A percentile compares a stretch with the other conserved stretches of the same genome.
These are phyloP conservation scores for Dasypogon diadema DNA, from an alignment of 2,888 invertebrate genomes.

Conservation along the genomic window DNA sequence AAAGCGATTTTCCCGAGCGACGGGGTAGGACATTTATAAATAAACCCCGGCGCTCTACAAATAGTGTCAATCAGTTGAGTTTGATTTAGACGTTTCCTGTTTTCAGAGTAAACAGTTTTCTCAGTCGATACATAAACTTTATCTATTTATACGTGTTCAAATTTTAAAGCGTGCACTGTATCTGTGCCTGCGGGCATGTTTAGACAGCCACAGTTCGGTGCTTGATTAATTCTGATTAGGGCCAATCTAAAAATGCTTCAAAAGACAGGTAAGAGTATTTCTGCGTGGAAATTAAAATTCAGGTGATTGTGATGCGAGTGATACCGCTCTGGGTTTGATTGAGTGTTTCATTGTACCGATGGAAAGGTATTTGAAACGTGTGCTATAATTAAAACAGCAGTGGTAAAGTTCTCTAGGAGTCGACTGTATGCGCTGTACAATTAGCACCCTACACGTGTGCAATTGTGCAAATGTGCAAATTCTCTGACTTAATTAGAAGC, in stretches of 20 bases:
- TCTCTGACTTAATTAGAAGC: too few relatives aligned
- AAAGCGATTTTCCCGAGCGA: background rate
- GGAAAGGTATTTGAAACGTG: too few relatives aligned
- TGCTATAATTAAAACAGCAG: too few relatives aligned
- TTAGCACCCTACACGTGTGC: too few relatives aligned
- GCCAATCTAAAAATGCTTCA: background rate
- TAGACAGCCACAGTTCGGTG: background rate
- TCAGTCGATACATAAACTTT: background rate
- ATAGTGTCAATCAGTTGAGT: conserved; percentile 10
- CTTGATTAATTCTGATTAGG: background rate
- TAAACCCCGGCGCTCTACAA: background rate
- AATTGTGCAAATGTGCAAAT: too few relatives aligned
- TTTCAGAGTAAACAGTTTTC: background rate
- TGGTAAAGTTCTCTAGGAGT: too few relatives aligned
- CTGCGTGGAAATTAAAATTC: too few relatives aligned
- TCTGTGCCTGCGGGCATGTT: background rate
- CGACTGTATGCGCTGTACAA: too few relatives aligned
- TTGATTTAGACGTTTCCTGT: conserved; percentile 16
- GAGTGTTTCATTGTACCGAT: too few relatives aligned
- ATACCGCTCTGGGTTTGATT: too few relatives aligned
- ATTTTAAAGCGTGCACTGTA: background rate
- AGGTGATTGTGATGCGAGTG: too few relatives aligned
- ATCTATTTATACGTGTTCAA: background rate
- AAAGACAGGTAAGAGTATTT: too few relatives aligned
- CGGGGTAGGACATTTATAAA: background rate